Conservation (phyloP, 1,140 invertebrate genomes). For the Holotrichia oblita region DNA sequence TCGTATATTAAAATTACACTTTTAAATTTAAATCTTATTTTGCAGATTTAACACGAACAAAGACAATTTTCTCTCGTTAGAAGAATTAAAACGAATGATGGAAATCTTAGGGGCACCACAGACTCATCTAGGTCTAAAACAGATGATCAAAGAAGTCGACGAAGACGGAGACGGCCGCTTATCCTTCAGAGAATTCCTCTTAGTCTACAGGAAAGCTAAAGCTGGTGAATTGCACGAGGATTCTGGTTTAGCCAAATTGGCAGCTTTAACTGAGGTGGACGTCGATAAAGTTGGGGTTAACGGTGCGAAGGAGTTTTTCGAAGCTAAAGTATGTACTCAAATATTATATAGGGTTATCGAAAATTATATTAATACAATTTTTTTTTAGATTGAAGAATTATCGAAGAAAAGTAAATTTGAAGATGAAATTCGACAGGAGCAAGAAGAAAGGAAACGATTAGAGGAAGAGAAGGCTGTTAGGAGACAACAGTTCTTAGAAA, state of each 20-base stretch:
- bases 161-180: slow-evolving; percentile 90
- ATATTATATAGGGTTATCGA: neutral
- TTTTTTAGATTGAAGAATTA: slow-evolving; percentile 80
- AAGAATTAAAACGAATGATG: slow-evolving; percentile 95
- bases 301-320: slow-evolving; percentile 90
- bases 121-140: slow-evolving; percentile 91
- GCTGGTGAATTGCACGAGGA: slow-evolving; percentile 84
- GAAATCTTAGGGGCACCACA: slow-evolving; percentile 94
- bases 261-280: slow-evolving; percentile 85
- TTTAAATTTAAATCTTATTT: too few species aligned
- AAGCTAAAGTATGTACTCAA: slow-evolving; percentile 75
- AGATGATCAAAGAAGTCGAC: slow-evolving; percentile 94
- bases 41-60: slow-evolving; percentile 88
- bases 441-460: slow-evolving; percentile 81
- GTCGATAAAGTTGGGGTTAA: slow-evolving; percentile 89
- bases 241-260: slow-evolving; percentile 84
- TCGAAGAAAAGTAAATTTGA: slow-evolving; percentile 84
- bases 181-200: slow-evolving; percentile 90
- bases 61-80: slow-evolving; percentile 88
- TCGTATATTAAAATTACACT: too few species aligned
- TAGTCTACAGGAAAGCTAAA: slow-evolving; percentile 88
- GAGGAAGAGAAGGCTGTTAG: slow-evolving; percentile 81
- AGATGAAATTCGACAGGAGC: slow-evolving; percentile 85
- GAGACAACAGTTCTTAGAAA: slow-evolving; percentile 82
- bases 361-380: neutral